These are phyloP conservation scores for Chirona hameri DNA, from an alignment of 2,888 invertebrate genomes.

Conservation along the genomic window DNA sequence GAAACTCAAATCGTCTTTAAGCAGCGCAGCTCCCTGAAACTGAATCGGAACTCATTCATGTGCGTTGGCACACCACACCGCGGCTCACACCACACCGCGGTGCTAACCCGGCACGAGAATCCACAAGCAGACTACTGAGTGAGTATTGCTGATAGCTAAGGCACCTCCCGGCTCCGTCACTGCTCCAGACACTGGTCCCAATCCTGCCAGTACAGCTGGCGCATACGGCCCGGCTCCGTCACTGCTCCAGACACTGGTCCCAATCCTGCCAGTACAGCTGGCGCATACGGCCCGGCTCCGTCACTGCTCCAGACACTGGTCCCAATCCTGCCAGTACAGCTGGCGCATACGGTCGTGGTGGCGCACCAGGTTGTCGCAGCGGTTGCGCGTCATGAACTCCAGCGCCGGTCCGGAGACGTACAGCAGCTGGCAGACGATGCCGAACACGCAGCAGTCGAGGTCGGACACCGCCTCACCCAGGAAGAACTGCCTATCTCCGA, in stretches of 20 bases:
- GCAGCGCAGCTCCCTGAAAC: too few relatives aligned
- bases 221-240: neutral
- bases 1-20: too few relatives aligned
- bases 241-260: conserved; percentile 24
- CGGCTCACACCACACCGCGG: too few relatives aligned
- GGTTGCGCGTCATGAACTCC: neutral
- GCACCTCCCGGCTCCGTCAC: neutral
- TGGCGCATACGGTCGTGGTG: neutral
- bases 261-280: neutral
- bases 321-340: neutral
- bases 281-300: neutral
- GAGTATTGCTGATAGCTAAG: too few relatives aligned
- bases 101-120: too few relatives aligned
- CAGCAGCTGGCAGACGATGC: conserved; percentile 9
- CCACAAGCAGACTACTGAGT: too few relatives aligned
- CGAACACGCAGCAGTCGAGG: conserved; percentile 4
- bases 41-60: too few relatives aligned
- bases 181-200: conserved; percentile 7
- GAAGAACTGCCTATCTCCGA: neutral
- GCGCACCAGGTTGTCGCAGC: neutral
- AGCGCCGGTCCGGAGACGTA: neutral
- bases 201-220: neutral
- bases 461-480: neutral
- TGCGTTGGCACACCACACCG: too few relatives aligned
- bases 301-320: conserved; percentile 2